These are phyloP conservation scores for Pachycephus smyrnensis DNA, from an alignment of 2,888 invertebrate genomes.

Conservation along the genomic window DNA sequence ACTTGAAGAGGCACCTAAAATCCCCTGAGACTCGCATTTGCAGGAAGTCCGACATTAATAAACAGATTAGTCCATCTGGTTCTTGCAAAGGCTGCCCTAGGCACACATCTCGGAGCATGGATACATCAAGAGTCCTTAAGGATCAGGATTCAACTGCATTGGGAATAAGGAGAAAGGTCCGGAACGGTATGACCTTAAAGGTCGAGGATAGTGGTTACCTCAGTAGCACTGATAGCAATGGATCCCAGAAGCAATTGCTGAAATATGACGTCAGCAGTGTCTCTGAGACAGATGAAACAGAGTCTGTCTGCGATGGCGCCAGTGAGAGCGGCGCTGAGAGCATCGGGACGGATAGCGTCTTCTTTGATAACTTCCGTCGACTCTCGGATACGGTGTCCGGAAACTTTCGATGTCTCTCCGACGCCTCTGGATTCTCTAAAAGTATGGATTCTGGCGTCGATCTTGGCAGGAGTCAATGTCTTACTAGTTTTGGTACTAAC, in stretches of 20 bases:
- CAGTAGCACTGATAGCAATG: slow-evolving; percentile 83
- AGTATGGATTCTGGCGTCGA: slow-evolving; percentile 56
- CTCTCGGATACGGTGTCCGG: slow-evolving; percentile 70
- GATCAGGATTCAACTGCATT: slow-evolving; percentile 14
- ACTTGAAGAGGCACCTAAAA: background rate
- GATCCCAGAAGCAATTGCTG: slow-evolving; percentile 57
- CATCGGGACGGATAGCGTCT: slow-evolving; percentile 87
- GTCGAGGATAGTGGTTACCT: slow-evolving; percentile 83
- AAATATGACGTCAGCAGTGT: slow-evolving; percentile 69
- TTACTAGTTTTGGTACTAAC: slow-evolving; percentile 32
- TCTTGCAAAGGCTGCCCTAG: background rate
- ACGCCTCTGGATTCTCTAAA: slow-evolving; percentile 46
- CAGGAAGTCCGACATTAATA: background rate
- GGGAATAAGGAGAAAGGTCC: slow-evolving; percentile 12
- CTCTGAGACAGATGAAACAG: slow-evolving; percentile 85
- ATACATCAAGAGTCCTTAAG: background rate
- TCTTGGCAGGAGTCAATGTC: slow-evolving; percentile 36
- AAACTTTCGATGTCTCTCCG: slow-evolving; percentile 72
- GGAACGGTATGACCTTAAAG: slow-evolving; percentile 18
- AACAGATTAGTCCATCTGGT: background rate
- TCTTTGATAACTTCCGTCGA: slow-evolving; percentile 81
- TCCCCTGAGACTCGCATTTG: background rate
- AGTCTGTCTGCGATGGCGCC: slow-evolving; percentile 82
- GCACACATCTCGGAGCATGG: background rate
- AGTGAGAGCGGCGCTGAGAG: slow-evolving; percentile 91